These are phyloP conservation scores for Apostichopus leukothele DNA, from an alignment of 53 echinoderm and acorn worm species.

Conservation along the genomic window DNA sequence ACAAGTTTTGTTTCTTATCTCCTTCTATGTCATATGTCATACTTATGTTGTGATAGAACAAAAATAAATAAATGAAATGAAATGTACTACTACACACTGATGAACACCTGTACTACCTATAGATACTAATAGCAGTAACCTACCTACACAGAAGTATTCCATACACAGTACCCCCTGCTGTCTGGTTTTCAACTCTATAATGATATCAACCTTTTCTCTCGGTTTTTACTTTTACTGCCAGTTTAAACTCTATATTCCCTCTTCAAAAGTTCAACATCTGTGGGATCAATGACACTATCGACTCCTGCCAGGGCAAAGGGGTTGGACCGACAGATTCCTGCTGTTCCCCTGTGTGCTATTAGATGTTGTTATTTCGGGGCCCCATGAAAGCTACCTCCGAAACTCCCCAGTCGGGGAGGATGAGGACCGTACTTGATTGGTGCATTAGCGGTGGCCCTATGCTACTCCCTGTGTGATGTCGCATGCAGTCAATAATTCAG, in stretches of 20 bases:
- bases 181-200: not conserved
- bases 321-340: slow-evolving; percentile 13
- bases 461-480: slow-evolving; percentile 19
- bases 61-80: no score
- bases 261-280: slow-evolving; percentile 21
- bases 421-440: not conserved
- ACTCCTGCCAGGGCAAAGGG: slow-evolving; percentile 16
- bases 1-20: no score
- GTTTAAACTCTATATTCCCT: not conserved
- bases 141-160: no score
- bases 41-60: no score
- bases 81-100: no score
- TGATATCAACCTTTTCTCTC: not conserved
- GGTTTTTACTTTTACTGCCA: not conserved
- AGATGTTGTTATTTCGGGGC: slow-evolving; percentile 33
- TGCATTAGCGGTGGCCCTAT: slow-evolving; percentile 15
- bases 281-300: slow-evolving; percentile 16
- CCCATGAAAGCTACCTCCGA: not conserved
- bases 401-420: slow-evolving; percentile 18
- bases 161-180: no score
- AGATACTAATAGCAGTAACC: no score
- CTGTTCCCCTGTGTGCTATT: slow-evolving; percentile 35
- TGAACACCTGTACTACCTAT: no score
- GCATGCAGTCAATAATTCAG: slow-evolving; percentile 27
- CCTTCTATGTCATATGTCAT: no score